phyloP scores from a whole-genome alignment of 2,113 vertebrate genomes.

The Bungarus multicinctus region DNA sequence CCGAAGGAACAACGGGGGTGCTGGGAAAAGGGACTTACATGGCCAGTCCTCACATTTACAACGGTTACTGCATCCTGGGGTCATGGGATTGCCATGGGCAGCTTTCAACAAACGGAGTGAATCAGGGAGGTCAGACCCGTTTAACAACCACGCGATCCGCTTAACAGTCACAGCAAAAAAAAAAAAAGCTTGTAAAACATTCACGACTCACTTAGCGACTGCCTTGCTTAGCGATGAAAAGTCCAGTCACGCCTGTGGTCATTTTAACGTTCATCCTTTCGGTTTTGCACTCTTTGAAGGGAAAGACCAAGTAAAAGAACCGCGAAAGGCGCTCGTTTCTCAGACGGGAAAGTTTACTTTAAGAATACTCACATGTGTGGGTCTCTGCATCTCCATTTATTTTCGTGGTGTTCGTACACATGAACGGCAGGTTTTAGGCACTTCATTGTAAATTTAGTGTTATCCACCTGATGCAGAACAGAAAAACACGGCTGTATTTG shows the following conservation, averaged over 20 bases:
- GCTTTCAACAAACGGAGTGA: neutral
- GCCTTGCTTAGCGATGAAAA: neutral
- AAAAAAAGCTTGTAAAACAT: neutral
- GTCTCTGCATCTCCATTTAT: slow-evolving; percentile 93
- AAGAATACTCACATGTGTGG: slow-evolving; percentile 80
- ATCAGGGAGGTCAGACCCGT: neutral
- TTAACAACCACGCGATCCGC: neutral
- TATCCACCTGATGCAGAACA: slow-evolving; percentile 80
- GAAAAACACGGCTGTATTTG: neutral
- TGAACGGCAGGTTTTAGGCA: slow-evolving; percentile 85
- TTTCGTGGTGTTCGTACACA: slow-evolving; percentile 92
- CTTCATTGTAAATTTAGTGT: slow-evolving; percentile 86
- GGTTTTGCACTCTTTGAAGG: neutral
- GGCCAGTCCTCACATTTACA: neutral
- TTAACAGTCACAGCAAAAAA: neutral
- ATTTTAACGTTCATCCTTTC: too few species aligned
- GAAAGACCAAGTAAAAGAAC: neutral
- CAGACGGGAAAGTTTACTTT: rapidly evolving
- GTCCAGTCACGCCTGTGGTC: neutral
- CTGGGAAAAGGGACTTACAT: neutral
- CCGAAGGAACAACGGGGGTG: neutral
- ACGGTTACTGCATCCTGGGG: neutral
- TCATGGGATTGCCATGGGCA: neutral
- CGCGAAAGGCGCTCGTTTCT: neutral
- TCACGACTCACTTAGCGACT: neutral